Base-by-base conservation (phyloP, 1,140 invertebrate genomes). In the Drosophila willistoni region DNA sequence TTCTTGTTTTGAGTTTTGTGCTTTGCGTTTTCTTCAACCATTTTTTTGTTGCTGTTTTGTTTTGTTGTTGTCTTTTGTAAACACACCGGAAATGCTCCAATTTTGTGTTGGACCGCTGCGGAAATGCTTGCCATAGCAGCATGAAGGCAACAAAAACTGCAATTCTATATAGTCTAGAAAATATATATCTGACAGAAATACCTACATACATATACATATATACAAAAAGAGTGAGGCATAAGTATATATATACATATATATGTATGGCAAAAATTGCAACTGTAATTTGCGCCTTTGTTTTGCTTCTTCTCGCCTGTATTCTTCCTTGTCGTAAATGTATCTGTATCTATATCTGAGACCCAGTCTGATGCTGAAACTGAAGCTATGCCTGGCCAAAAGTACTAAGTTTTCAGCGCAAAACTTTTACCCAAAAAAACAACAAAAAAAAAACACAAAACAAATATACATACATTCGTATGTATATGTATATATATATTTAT, bases 251-350 rank as follows among this genome's bases (percentile, higher is more conserved):
- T 55, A 55, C 62, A 9, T 39, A 61, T 65, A 47, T 65, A 61
- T 61, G 22, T 60, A 57, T 22, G 33, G 42, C 68, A 69, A 69
- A 81, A 82, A 77, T 71, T 83, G 65, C 68, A 80, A 74, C 80
- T 80, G 84, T 72, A 87, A 87, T 89, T 87, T 87, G 79, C 71
- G 84, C 76, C 76, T 83, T 89, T 89, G 76, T 89, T 87, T 87
- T 82, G 79, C 71, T 22, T 22, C 1, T 51, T 17, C 44, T 47
- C 14, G 14, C 14, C 42, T 44, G 6, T 14, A 44, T 14, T 7
- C 14, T 5, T 44, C 5, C 14, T 7, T 44, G 42, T 44, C 14
- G 42, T 44, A 44, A 14, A n/a, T 17, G 42, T 44, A 44, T 44
- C 42, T 44, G 4, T 47, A 47, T 51, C 44, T 47, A 14, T 29